Base-by-base conservation (phyloP, 2,113 vertebrate species). In the Butorides virescens region DNA sequence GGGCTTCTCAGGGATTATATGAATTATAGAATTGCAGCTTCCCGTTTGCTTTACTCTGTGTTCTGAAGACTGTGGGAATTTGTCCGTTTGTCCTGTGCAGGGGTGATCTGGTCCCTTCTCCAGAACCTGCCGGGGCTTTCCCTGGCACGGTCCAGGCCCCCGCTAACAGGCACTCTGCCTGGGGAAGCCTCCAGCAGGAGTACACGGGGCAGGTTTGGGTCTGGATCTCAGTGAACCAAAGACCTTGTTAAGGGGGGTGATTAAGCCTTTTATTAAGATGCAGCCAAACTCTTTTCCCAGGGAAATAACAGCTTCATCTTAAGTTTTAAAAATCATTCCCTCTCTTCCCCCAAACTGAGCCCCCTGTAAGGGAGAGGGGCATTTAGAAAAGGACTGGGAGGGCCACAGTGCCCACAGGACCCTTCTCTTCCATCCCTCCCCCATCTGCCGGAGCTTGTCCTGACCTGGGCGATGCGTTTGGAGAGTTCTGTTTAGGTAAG, bases 1-100 rank as follows among this genome's bases (percentile, higher is more conserved):
- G 97, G 97, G 96, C 94, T 97, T 97, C 97, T 98, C 97, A 98
- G 98, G 98, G 98, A 98, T 98, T 98, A 98, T 96, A 97, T 97
- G 97, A 98, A 98, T 98, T 98, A 88, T 88, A 97, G 98, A 97
- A 98, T 97, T 94, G 97, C 97, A 97, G 97, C 97, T 95, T 97
- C 97, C 98, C 94, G 27, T 97, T 92, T 95, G 96, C 92, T 97
- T 82, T 94, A 92, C 96, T 96, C 95, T 95, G 72, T 95, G 86
- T 94, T 97, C 90, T 67, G 93, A 95, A 90, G 86, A 89, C 93
- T 95, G 77, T 78, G 91, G 95, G 94, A 93, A 53, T 97, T 91
- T 80, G 65, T 96, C 91, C 4, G 10, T 89, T 89, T 93, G 96
- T 97, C 88, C 93, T 93, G 90, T 82, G 80, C 0, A 10, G 70